Percentiles rank a stretch among this genome's conserved stretches.
Conservation (phyloP, 1,140 invertebrate genomes). For the Neodiprion pinetum region DNA sequence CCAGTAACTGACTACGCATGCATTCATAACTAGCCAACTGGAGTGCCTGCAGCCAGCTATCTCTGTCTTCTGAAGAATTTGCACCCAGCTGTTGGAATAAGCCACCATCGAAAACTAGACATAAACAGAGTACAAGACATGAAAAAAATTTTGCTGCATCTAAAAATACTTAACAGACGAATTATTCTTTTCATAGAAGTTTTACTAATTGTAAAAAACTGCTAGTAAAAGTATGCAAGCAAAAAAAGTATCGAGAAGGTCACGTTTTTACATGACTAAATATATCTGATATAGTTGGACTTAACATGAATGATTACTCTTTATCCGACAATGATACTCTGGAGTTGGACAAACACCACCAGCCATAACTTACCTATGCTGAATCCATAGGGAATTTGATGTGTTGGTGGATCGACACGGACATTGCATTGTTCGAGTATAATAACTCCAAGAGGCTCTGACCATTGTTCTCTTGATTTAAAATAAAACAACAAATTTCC, state of each 20-base stretch:
- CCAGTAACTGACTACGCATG: conserved; percentile 78
- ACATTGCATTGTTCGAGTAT: conserved; percentile 86
- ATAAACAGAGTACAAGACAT: conserved; percentile 29
- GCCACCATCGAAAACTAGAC: conserved; percentile 83
- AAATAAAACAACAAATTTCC: conserved; percentile 96
- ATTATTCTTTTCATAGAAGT: too few species aligned
- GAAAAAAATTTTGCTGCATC: background rate
- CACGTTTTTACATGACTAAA: too few species aligned
- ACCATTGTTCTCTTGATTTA: conserved; percentile 87
- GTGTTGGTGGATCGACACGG: conserved; percentile 70
- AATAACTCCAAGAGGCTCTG: conserved; percentile 86
- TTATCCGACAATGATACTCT: too few species aligned
- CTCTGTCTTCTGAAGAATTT: conserved; percentile 79
- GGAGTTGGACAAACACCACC: too few species aligned
- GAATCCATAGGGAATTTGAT: conserved; percentile 57
- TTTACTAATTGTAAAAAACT: too few species aligned
- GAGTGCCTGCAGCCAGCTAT: conserved; percentile 86
- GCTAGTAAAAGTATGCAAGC: too few species aligned
- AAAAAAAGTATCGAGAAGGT: too few species aligned
- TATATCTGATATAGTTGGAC: too few species aligned
- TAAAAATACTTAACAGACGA: too few species aligned
- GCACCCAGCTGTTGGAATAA: conserved; percentile 81
- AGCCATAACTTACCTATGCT: conserved; percentile 49
- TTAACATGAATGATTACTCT: too few species aligned
- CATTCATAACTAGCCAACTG: conserved; percentile 85